These are phyloP conservation scores for Leptonema lineaticorne DNA, from an alignment of 1,140 invertebrate species.

Conservation along the genomic window DNA sequence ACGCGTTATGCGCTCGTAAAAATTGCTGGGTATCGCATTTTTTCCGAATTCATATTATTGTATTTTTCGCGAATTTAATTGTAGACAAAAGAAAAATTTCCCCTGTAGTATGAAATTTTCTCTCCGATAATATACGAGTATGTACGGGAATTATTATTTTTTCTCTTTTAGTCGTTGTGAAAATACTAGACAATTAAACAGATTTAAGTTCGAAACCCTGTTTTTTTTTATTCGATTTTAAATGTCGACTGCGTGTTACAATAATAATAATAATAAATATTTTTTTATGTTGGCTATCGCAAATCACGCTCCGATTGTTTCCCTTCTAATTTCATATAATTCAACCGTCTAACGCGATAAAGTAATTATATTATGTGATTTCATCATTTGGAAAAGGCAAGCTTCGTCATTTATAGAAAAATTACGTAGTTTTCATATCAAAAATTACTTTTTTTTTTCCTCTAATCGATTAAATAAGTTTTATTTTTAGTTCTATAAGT, in stretches of 20 bases:
- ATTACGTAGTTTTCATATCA: too few relatives aligned
- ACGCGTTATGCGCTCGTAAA: slow-evolving; percentile 13
- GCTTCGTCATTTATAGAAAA: neutral
- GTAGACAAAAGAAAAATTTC: neutral
- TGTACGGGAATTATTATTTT: too few relatives aligned
- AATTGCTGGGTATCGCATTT: neutral
- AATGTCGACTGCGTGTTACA: too few relatives aligned
- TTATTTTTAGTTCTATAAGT: too few relatives aligned
- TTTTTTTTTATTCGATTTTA: neutral
- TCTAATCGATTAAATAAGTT: too few relatives aligned
- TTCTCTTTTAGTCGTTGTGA: too few relatives aligned
- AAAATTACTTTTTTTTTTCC: too few relatives aligned
- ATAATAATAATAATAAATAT: too few relatives aligned
- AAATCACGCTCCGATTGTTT: slow-evolving; percentile 21
- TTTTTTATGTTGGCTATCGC: slow-evolving; percentile 20
- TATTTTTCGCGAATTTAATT: slow-evolving; percentile 12
- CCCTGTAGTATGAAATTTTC: too few relatives aligned
- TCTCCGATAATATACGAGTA: too few relatives aligned
- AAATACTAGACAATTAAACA: too few relatives aligned
- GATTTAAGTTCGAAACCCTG: neutral
- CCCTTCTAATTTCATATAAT: slow-evolving; percentile 27
- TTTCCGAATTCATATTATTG: neutral
- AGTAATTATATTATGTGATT: slow-evolving; percentile 27
- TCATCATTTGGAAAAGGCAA: slow-evolving; percentile 28
- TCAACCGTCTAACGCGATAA: slow-evolving; percentile 15